A percentile compares a stretch with the other conserved stretches of the same genome.
Evolutionary conservation across 2,113 vertebrate genomes (phyloP).

Genomic region (Albula glossodonta): DNA sequence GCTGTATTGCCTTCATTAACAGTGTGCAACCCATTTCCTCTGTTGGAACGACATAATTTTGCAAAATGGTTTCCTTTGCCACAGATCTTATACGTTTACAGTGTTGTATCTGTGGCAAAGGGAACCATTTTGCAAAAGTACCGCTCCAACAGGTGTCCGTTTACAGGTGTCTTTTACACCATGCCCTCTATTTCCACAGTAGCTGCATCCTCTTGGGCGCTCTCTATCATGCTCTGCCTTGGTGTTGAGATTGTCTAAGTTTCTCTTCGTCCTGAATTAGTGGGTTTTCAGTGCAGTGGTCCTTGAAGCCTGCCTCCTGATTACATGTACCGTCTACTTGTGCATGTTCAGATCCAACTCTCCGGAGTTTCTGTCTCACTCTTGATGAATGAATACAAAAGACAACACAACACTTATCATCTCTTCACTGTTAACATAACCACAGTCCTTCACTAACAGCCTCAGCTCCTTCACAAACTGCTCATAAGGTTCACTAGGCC

Average conservation of each 20-base stretch:
- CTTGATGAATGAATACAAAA: slow-evolving; percentile 28
- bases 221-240: neutral
- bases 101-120: no score
- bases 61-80: neutral
- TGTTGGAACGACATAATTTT: neutral
- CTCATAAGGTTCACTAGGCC: slow-evolving; percentile 23
- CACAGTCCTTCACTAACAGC: slow-evolving; percentile 36
- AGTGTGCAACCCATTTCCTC: neutral
- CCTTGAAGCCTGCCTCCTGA: neutral
- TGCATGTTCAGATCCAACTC: neutral
- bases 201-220: neutral
- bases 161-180: slow-evolving; percentile 6
- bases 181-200: slow-evolving; percentile 26
- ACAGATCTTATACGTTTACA: neutral
- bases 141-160: neutral
- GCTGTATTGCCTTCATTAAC: neutral
- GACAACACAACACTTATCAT: slow-evolving; percentile 28
- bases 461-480: slow-evolving; percentile 36
- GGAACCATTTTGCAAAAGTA: no score
- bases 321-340: slow-evolving; percentile 15
- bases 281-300: neutral
- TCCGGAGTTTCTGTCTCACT: slow-evolving; percentile 35
- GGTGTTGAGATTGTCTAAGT: neutral
- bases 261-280: neutral
- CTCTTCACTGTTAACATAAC: slow-evolving; percentile 23